Conservation (phyloP, 2,888 invertebrate species). For the Macrophya annulata region DNA sequence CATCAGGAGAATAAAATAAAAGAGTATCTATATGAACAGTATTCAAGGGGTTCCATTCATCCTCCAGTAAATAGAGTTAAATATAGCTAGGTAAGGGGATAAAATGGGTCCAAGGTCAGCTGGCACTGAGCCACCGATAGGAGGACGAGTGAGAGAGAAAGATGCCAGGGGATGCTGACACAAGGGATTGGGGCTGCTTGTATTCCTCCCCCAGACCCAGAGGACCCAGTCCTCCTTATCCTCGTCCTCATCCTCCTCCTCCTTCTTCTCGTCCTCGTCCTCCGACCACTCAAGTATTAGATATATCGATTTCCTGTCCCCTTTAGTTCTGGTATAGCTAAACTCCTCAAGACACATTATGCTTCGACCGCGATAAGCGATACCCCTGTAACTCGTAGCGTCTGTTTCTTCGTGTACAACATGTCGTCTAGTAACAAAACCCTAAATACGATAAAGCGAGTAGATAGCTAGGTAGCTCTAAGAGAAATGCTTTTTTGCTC, state of each 20-base stretch:
- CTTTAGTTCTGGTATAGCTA: conserved; percentile 30
- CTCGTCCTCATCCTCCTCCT: neutral
- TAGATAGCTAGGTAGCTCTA: neutral
- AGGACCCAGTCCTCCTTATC: conserved; percentile 3
- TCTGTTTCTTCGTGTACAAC: conserved; percentile 10
- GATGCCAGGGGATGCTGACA: conserved; percentile 67
- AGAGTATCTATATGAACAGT: conserved; percentile 58
- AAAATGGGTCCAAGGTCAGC: conserved; percentile 71
- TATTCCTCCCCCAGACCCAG: conserved; percentile 18
- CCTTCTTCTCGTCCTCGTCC: conserved; percentile 13
- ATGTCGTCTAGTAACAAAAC: conserved; percentile 19
- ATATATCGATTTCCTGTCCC: conserved; percentile 51
- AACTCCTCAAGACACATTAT: conserved; percentile 48
- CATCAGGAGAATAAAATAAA: neutral
- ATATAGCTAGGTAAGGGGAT: conserved; percentile 63
- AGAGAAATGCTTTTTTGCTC: conserved; percentile 21
- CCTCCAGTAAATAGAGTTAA: conserved; percentile 66
- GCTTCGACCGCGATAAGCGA: conserved; percentile 50
- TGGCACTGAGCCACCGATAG: conserved; percentile 64
- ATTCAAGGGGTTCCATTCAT: conserved; percentile 66
- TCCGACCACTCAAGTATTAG: conserved; percentile 38
- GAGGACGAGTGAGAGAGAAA: conserved; percentile 57
- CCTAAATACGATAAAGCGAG: conserved; percentile 23
- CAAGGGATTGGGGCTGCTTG: conserved; percentile 66
- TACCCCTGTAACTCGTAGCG: neutral